A percentile compares a stretch with the other conserved stretches of the same genome.
Conservation (phyloP, 2,888 invertebrate species). For the Microplitis deprimator region DNA sequence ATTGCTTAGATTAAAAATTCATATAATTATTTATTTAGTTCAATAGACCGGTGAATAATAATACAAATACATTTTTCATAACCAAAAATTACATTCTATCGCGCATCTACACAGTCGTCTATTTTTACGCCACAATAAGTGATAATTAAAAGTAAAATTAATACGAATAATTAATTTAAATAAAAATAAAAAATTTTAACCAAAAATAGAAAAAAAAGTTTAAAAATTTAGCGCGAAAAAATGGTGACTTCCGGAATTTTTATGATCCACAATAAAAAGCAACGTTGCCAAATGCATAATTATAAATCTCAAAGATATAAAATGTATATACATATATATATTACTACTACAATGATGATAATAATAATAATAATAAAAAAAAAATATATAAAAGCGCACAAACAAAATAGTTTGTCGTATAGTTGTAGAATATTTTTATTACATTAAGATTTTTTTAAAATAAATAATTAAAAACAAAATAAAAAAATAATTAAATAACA, state of each 20-base stretch:
- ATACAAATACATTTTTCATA: no score
- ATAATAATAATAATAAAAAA: not conserved
- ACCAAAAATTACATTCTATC: no score
- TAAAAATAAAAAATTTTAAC: not conserved
- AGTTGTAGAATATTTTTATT: conserved; percentile 32
- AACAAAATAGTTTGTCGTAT: conserved; percentile 43
- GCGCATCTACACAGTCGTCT: no score
- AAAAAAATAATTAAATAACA: conserved; percentile 24
- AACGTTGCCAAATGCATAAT: conserved; percentile 15
- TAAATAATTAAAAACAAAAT: conserved; percentile 49
- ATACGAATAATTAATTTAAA: not conserved
- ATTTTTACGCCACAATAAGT: no score
- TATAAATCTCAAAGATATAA: not conserved
- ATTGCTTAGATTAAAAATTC: no score
- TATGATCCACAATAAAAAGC: not conserved
- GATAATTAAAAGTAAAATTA: no score
- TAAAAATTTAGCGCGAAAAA: not conserved
- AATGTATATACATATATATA: not conserved
- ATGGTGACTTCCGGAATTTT: not conserved
- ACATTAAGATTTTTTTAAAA: conserved; percentile 48
- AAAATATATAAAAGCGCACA: conserved; percentile 29
- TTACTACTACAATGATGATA: not conserved
- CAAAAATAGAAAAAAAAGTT: not conserved
- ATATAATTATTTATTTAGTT: no score
- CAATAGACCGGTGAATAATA: no score